Conservation (phyloP, 1,140 invertebrate species). For the Aphaenogaster rudis region DNA sequence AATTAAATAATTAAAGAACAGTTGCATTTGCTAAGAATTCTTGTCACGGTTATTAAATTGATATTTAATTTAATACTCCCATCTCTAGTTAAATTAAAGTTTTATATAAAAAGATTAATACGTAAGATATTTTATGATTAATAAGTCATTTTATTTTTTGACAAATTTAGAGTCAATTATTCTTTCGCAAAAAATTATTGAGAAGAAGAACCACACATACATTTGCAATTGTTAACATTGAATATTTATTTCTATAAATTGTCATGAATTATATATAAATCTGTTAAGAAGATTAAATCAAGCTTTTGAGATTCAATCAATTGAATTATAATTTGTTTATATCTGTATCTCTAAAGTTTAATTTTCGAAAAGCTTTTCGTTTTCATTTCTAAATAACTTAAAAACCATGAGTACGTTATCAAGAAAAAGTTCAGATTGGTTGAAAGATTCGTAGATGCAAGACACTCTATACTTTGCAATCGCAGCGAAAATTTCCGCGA, state of each 20-base stretch:
- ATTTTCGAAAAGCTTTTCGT: background rate
- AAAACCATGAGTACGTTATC: background rate
- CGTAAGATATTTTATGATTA: background rate
- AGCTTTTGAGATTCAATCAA: background rate
- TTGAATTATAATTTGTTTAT: background rate
- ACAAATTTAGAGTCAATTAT: background rate
- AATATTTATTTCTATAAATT: background rate
- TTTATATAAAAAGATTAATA: background rate
- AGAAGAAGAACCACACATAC: background rate
- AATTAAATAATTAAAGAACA: background rate
- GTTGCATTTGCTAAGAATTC: background rate
- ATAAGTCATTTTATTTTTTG: background rate
- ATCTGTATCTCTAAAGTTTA: background rate
- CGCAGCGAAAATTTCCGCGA: background rate
- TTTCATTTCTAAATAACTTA: background rate
- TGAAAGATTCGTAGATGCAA: background rate
- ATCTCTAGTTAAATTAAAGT: background rate
- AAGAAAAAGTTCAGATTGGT: background rate
- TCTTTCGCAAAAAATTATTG: background rate
- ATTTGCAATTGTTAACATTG: background rate
- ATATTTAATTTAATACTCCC: background rate
- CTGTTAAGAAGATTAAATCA: background rate
- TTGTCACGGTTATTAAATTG: background rate
- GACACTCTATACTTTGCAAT: slow-evolving; percentile 30
- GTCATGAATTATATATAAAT: background rate